Conservation (phyloP, 2,888 invertebrate genomes). For the Drosophila ezoana region DNA sequence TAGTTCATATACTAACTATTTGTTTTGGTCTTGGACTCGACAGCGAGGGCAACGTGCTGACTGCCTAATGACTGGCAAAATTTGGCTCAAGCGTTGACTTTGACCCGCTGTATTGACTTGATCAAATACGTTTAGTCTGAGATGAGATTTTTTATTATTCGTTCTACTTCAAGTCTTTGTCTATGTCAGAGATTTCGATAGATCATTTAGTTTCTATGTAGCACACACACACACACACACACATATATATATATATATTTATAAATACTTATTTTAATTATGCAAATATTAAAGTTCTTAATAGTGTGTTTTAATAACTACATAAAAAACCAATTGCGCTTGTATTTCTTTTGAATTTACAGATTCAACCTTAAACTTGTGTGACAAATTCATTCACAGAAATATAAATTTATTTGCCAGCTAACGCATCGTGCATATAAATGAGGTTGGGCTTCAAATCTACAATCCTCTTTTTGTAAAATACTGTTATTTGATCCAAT, state of each 20-base stretch:
- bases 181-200: slow-evolving; percentile 18
- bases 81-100: slow-evolving; percentile 67
- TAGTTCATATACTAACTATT: slow-evolving; percentile 31
- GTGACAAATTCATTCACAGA: background rate
- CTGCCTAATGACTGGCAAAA: slow-evolving; percentile 69
- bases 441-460: background rate
- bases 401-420: slow-evolving; percentile 7
- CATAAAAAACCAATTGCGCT: background rate
- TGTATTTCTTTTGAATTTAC: slow-evolving; percentile 9
- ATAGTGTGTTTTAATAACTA: background rate
- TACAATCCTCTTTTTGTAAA: background rate
- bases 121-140: slow-evolving; percentile 51
- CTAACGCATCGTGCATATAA: background rate
- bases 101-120: slow-evolving; percentile 70
- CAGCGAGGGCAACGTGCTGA: slow-evolving; percentile 57
- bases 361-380: slow-evolving; percentile 30
- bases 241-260: slow-evolving; percentile 3
- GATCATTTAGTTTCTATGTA: slow-evolving; percentile 37
- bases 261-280: slow-evolving; percentile 12
- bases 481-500: slow-evolving; percentile 24
- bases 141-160: slow-evolving; percentile 41
- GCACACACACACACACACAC: too few relatives aligned
- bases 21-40: slow-evolving; percentile 42
- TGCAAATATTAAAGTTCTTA: slow-evolving; percentile 23
- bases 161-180: slow-evolving; percentile 57